Percentiles rank a stretch among this genome's conserved stretches.
Conservation (phyloP, 2,113 vertebrate genomes). For the Oenanthe oenanthe region DNA sequence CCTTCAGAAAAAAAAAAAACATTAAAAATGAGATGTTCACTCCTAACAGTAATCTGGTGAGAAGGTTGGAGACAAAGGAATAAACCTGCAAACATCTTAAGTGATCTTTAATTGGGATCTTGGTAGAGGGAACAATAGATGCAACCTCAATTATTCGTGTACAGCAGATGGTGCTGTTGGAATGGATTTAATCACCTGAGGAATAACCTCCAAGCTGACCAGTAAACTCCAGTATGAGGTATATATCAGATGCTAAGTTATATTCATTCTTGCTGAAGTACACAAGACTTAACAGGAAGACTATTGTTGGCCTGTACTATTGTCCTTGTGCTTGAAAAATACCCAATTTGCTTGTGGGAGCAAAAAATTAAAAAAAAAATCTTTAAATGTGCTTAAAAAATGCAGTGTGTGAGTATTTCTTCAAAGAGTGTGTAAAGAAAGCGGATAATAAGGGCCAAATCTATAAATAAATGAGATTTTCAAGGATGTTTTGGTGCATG, state of each 20-base stretch:
- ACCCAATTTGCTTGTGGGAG: neutral
- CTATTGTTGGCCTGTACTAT: neutral
- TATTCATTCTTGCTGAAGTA: neutral
- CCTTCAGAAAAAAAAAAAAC: neutral
- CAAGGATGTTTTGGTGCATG: neutral
- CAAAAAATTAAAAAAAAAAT: neutral
- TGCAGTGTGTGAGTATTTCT: neutral
- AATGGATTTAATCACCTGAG: neutral
- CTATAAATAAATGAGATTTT: neutral
- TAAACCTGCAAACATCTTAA: neutral
- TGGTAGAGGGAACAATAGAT: neutral
- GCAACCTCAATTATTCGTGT: neutral
- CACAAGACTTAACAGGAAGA: neutral
- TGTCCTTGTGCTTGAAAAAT: neutral
- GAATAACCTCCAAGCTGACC: neutral
- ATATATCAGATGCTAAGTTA: neutral
- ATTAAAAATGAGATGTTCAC: neutral
- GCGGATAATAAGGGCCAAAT: neutral
- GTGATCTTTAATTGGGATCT: neutral
- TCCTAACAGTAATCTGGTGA: neutral
- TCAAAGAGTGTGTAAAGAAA: neutral
- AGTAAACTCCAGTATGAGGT: neutral
- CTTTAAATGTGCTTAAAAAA: neutral
- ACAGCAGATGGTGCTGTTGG: conserved; percentile 32
- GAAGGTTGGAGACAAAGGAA: neutral